Evolutionary conservation across 2,888 invertebrate species (phyloP).

Genomic region (Sthenelais limicola): DNA sequence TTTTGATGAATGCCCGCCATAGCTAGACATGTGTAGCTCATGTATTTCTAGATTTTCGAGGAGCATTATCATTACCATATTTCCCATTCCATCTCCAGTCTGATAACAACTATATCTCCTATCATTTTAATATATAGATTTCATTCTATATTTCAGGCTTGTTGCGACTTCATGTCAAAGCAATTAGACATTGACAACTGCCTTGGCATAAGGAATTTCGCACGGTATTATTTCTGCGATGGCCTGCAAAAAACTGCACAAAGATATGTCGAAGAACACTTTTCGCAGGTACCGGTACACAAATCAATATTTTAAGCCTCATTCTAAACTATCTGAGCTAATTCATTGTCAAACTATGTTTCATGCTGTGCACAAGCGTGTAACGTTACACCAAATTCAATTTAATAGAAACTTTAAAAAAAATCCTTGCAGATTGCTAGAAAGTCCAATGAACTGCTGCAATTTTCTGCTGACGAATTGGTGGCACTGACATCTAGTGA

Average conservation of each 20-base stretch:
- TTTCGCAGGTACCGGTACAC: slow-evolving; percentile 61
- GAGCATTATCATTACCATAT: too few species aligned
- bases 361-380: too few species aligned
- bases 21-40: too few species aligned
- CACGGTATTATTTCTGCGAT: slow-evolving; percentile 82
- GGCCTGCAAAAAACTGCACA: slow-evolving; percentile 80
- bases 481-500: slow-evolving; percentile 58
- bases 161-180: slow-evolving; percentile 82
- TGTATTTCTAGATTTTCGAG: too few species aligned
- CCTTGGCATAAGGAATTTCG: slow-evolving; percentile 88
- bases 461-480: slow-evolving; percentile 65
- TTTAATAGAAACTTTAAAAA: too few species aligned
- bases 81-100: too few species aligned
- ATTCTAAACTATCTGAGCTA: too few species aligned
- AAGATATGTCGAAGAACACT: slow-evolving; percentile 78
- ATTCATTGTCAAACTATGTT: too few species aligned
- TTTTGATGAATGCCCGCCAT: too few species aligned
- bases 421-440: slow-evolving; percentile 53
- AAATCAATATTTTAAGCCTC: too few species aligned
- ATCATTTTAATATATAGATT: neutral
- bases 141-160: slow-evolving; percentile 73
- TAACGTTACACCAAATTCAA: too few species aligned
- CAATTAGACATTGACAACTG: slow-evolving; percentile 85
- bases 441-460: slow-evolving; percentile 56
- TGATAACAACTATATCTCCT: neutral